These are phyloP conservation scores for Synanthedon myopaeformis DNA, from an alignment of 2,888 invertebrate species.

Conservation along the genomic window DNA sequence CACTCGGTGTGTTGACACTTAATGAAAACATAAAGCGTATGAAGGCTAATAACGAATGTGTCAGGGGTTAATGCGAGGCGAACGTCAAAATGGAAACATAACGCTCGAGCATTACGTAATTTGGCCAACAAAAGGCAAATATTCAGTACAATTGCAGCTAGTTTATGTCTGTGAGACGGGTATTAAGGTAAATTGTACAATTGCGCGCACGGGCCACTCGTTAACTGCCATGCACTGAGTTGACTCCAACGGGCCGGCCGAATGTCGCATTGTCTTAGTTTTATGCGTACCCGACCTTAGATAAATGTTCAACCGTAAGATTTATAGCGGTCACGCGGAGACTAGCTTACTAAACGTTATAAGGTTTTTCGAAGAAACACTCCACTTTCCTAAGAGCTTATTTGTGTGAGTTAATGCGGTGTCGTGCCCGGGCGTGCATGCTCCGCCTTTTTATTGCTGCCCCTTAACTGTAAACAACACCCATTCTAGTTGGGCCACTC, in stretches of 20 bases:
- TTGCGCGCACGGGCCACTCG: slow-evolving; percentile 66
- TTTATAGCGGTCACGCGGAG: slow-evolving; percentile 53
- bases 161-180: slow-evolving; percentile 55
- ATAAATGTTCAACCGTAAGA: slow-evolving; percentile 55
- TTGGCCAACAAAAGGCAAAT: slow-evolving; percentile 58
- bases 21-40: not conserved
- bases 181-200: slow-evolving; percentile 67
- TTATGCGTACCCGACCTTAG: slow-evolving; percentile 58
- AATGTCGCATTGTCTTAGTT: slow-evolving; percentile 63
- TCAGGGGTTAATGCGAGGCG: slow-evolving; percentile 10
- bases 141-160: slow-evolving; percentile 47
- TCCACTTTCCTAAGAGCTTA: slow-evolving; percentile 62
- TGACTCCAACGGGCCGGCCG: slow-evolving; percentile 35
- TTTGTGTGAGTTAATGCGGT: slow-evolving; percentile 59
- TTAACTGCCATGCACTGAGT: slow-evolving; percentile 43
- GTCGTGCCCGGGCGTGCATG: slow-evolving; percentile 57
- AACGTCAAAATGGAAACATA: slow-evolving; percentile 48
- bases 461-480: slow-evolving; percentile 66
- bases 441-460: slow-evolving; percentile 67
- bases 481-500: slow-evolving; percentile 45
- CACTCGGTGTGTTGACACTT: not conserved
- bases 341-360: slow-evolving; percentile 43
- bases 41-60: not conserved
- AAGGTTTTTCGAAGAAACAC: slow-evolving; percentile 56
- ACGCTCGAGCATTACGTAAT: slow-evolving; percentile 51